Evolutionary conservation across 1,140 invertebrate species (phyloP).

Genomic region (Formica exsecta): DNA sequence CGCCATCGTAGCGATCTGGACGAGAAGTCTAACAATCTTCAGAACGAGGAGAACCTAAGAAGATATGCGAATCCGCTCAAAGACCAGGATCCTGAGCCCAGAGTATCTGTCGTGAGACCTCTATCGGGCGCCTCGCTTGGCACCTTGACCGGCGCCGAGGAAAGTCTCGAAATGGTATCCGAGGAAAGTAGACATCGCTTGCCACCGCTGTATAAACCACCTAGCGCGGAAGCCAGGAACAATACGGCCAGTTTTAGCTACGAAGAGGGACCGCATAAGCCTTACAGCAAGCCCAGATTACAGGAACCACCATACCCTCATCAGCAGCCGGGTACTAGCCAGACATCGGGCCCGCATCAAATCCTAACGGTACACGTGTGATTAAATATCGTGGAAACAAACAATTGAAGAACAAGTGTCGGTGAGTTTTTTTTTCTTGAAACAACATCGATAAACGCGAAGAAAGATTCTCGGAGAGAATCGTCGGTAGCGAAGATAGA

Average conservation of each 20-base stretch:
- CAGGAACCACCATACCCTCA: conserved; percentile 82
- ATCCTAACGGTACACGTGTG: conserved; percentile 88
- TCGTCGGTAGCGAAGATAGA: neutral
- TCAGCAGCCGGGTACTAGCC: conserved; percentile 83
- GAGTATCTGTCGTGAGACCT: conserved; percentile 88
- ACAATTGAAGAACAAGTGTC: conserved; percentile 16
- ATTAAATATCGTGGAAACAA: conserved; percentile 56
- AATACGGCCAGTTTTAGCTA: conserved; percentile 91
- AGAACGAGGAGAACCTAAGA: conserved; percentile 95
- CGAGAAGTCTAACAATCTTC: conserved; percentile 95
- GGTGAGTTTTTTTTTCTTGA: conserved; percentile 30
- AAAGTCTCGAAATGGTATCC: conserved; percentile 89
- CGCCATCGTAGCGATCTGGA: conserved; percentile 90
- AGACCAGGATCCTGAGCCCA: conserved; percentile 86
- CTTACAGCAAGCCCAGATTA: conserved; percentile 92
- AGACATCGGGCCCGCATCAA: conserved; percentile 85
- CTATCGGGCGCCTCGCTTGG: conserved; percentile 86
- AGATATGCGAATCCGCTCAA: conserved; percentile 89
- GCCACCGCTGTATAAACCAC: conserved; percentile 87
- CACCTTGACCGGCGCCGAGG: conserved; percentile 85
- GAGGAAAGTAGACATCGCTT: conserved; percentile 88
- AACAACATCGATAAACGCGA: neutral
- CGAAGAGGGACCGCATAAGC: conserved; percentile 90
- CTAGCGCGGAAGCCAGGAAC: conserved; percentile 90
- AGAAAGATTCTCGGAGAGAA: conserved; percentile 22